These are phyloP conservation scores for Australoheros scitulus DNA, from an alignment of 2,113 vertebrate genomes.

Conservation along the genomic window DNA sequence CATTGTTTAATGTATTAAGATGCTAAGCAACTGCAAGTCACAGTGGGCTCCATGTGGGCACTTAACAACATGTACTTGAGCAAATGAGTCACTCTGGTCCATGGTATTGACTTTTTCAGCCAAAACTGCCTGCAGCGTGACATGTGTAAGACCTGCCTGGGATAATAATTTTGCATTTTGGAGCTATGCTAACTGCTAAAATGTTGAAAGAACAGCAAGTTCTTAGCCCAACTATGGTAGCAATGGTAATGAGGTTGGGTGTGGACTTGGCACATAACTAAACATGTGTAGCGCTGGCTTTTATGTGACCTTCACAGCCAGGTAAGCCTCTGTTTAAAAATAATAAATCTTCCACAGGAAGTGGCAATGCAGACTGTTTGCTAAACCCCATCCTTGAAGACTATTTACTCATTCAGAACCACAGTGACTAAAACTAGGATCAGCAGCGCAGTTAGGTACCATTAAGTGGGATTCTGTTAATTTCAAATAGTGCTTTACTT, in stretches of 20 bases:
- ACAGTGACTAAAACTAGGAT: fast-evolving
- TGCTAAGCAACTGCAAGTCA: background rate
- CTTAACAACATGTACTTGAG: background rate
- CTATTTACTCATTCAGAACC: background rate
- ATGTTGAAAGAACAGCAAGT: background rate
- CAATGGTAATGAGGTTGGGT: background rate
- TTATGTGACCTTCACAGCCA: background rate
- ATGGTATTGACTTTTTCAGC: constrained; percentile 17
- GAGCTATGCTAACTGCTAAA: background rate
- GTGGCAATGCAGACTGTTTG: background rate
- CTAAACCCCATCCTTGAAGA: background rate
- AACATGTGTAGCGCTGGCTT: background rate
- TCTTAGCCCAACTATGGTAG: background rate
- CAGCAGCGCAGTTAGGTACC: fast-evolving
- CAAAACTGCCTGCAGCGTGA: background rate
- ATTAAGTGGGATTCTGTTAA: background rate
- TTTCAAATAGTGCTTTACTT: background rate
- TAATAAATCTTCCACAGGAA: background rate
- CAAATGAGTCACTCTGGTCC: background rate
- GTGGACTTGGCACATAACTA: background rate
- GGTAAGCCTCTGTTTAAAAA: background rate
- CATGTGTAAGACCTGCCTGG: background rate
- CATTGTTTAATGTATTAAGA: background rate
- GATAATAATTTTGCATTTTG: background rate
- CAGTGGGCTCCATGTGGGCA: background rate